Evolutionary conservation across 2,888 invertebrate genomes (phyloP), one percentile per base, ranked within the genome.

Genomic region (Ctena decussata): DNA sequence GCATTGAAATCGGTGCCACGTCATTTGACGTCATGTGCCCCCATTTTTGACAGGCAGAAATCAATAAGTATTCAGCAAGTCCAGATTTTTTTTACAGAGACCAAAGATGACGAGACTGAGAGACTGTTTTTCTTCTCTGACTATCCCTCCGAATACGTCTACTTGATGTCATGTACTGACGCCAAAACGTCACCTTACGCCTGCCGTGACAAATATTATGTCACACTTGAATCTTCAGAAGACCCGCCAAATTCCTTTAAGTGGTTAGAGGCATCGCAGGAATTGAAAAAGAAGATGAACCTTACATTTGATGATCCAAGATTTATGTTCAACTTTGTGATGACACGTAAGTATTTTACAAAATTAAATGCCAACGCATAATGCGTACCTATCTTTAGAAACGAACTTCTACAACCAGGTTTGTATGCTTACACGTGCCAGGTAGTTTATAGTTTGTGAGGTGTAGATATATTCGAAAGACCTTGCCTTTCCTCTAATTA

Each of bases 191-290:
- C 88, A 21, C 85, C 85, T 8, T 88, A 85, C 71, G 88, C 88
- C 37, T 88, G 88, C 53, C 78, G 85, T 41, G 85, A 86, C 57
- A 73, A 70, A 32, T 88, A 79, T 39, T 88, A 88, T 78, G 39
- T 88, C 60, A 80, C 88, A 12, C 79, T 88, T 39, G 88, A 84
- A 41, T 80, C 88, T 24, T 30, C 70, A 69, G 82, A 73, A 37
- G 84, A 88, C 30, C 88, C 88, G 27, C 88, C 88, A 0, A 88
- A 88, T 35, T 82, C 80, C 73, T 88, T 88, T 57, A 85, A 85
- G 15, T 88, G 88, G 88, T 57, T 60, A 24, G 37, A 77, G 1
- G 88, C 88, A 0, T 74, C 88, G 27, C 21, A 32, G 11, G 85
- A 88, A 27, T 76, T 88, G 15, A 49, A 82, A 24, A 49, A 46